Evolutionary conservation across 2,888 invertebrate genomes (phyloP), one percentile per base, ranked within the genome.

Genomic region (Trissolcus brochymenae): DNA sequence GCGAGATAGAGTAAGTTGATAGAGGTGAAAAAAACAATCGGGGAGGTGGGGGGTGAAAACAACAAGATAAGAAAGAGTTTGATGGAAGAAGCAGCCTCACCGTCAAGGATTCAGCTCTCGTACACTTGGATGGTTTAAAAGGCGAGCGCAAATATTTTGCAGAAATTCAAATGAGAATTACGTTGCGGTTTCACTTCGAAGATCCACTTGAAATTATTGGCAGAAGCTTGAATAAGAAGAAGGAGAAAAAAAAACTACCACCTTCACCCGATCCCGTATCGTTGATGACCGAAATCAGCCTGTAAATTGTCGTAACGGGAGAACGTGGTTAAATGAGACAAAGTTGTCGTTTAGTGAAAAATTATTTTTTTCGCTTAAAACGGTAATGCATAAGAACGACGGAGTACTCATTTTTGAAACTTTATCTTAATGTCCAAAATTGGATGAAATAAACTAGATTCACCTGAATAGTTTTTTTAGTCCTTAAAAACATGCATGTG

Each of bases 1-100:
- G 67, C 61, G 46, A 67, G 74, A 74, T 56, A 74, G 61, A 74
- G 61, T 67, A 67, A 46, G 73, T 41, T 60, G 73, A 66, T 55
- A 60, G 66, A 61, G 55, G 50, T 21, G 72, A 56, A 67, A 67
- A 65, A 61, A 46, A 46, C 46, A 16, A 46, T 46, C 16, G 56
- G 71, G 13, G 6, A 56, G 14, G 49, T 57, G 60, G 17, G 62
- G 62, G 57, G 59, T 40, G 61, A 62, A 54, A 66, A 67, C 54
- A 67, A 74, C 67, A 67, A 66, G 67, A 67, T 67, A 62, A 74
- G 55, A 62, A 73, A 55, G 73, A 66, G 73, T 73, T 73, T 73
- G 73, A 73, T 73, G 66, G 54, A 73, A 73, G 64, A 64, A 71
- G 64, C 57, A 64, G 51, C 19, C 57, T 57, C 40, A 53, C 57